Evolutionary conservation across 2,888 invertebrate genomes (phyloP).

Genomic region (Meandrusa payeni): DNA sequence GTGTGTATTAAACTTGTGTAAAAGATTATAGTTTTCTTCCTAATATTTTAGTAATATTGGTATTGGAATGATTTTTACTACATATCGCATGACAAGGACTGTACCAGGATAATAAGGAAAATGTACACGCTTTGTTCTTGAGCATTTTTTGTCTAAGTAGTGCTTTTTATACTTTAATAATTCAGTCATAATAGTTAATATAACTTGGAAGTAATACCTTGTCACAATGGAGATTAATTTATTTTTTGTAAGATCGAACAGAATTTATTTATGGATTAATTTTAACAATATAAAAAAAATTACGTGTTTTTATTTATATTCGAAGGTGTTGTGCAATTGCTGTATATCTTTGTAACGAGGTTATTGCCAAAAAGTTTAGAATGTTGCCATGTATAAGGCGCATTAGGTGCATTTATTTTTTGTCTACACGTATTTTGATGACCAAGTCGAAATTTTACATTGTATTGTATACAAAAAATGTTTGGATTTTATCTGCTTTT

Average conservation of each 20-base stretch:
- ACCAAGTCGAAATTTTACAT: slow-evolving; percentile 28
- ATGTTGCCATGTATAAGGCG: slow-evolving; percentile 69
- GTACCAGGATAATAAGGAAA: slow-evolving; percentile 6
- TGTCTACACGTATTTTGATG: slow-evolving; percentile 55
- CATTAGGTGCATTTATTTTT: slow-evolving; percentile 70
- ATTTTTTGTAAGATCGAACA: slow-evolving; percentile 35
- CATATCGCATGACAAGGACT: slow-evolving; percentile 9
- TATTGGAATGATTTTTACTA: slow-evolving; percentile 11
- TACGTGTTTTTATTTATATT: slow-evolving; percentile 13
- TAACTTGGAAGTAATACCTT: slow-evolving; percentile 27
- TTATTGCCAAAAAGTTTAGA: slow-evolving; percentile 60
- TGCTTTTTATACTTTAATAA: slow-evolving; percentile 22
- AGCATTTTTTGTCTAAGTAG: slow-evolving; percentile 24
- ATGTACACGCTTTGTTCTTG: slow-evolving; percentile 18
- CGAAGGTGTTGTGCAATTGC: slow-evolving; percentile 24
- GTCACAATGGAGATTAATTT: slow-evolving; percentile 43
- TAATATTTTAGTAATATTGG: slow-evolving; percentile 1
- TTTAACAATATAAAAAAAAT: slow-evolving; percentile 22
- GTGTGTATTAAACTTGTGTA: slow-evolving; percentile 12
- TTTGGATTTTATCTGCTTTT: slow-evolving; percentile 63
- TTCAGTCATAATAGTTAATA: slow-evolving; percentile 19
- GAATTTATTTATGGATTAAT: slow-evolving; percentile 30
- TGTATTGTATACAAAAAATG: slow-evolving; percentile 31
- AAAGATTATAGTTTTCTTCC: slow-evolving; percentile 11
- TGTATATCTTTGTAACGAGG: slow-evolving; percentile 29